Evolutionary conservation across 2,888 invertebrate species (phyloP).

Genomic region (Athetis lepigone): DNA sequence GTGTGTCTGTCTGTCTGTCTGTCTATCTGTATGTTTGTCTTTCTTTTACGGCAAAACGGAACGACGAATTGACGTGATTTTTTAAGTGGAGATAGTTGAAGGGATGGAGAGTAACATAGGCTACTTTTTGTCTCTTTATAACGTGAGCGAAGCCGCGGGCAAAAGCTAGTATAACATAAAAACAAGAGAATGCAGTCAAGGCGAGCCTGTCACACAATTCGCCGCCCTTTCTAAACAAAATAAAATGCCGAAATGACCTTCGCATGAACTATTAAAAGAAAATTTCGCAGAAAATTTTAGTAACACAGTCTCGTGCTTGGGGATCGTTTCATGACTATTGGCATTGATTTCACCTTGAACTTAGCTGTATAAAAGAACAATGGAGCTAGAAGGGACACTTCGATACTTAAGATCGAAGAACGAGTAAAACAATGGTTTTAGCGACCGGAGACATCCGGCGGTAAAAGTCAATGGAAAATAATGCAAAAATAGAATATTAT

Average conservation of each 20-base stretch:
- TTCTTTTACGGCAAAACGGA: too few species aligned
- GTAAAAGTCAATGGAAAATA: conserved; percentile 12
- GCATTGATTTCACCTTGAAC: conserved; percentile 51
- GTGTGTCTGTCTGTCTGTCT: too few species aligned
- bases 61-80: too few species aligned
- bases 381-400: conserved; percentile 19
- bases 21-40: too few species aligned
- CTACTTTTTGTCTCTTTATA: too few species aligned
- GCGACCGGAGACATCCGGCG: conserved; percentile 1
- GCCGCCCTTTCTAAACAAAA: conserved; percentile 27
- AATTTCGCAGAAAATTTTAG: conserved; percentile 33
- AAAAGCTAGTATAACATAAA: conserved; percentile 20
- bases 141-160: too few species aligned
- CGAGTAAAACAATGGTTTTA: conserved; percentile 25
- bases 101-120: too few species aligned
- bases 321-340: conserved; percentile 42
- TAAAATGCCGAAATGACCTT: conserved; percentile 30
- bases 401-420: conserved; percentile 15
- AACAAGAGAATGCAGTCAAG: conserved; percentile 48
- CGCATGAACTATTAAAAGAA: conserved; percentile 38
- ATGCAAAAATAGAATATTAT: too few species aligned
- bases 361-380: conserved; percentile 42
- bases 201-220: conserved; percentile 27
- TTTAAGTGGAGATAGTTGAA: too few species aligned
- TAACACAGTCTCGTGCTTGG: conserved; percentile 38